phyloP scores from a whole-genome alignment of 1,140 invertebrate genomes.

The Eriosoma lanigerum region DNA sequence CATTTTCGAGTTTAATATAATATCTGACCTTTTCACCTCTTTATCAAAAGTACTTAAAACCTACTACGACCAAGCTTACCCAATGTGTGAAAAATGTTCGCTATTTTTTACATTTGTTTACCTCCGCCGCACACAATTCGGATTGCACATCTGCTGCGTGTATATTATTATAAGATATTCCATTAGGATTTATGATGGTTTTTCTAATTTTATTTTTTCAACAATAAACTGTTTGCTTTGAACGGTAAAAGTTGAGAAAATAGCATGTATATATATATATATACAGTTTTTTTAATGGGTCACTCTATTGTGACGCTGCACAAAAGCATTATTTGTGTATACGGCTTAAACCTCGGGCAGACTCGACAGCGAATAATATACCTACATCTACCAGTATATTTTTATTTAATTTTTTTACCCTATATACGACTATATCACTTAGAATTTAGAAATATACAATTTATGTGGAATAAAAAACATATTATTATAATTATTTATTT shows the following conservation, averaged over 20 bases:
- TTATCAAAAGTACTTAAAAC: too few species aligned
- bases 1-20: too few species aligned
- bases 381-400: slow-evolving; percentile 19
- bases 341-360: slow-evolving; percentile 25
- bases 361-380: slow-evolving; percentile 31
- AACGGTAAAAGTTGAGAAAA: slow-evolving; percentile 30
- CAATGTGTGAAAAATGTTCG: not conserved
- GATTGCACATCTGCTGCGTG: too few species aligned
- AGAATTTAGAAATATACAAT: not conserved
- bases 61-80: not conserved
- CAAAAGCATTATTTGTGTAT: slow-evolving; percentile 42
- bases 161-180: slow-evolving; percentile 7
- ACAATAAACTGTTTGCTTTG: slow-evolving; percentile 6
- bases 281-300: slow-evolving; percentile 21
- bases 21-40: too few species aligned
- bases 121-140: not conserved
- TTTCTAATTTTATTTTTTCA: not conserved
- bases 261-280: not conserved
- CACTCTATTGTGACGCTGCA: slow-evolving; percentile 18
- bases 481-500: slow-evolving; percentile 31
- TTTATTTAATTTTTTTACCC: slow-evolving; percentile 19
- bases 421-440: not conserved
- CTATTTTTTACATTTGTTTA: not conserved
- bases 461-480: not conserved
- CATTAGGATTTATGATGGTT: slow-evolving; percentile 1